A percentile compares a stretch with the other conserved stretches of the same genome.
Evolutionary conservation across 2,888 invertebrate genomes (phyloP).

Genomic region (Ichneumoninae sp.): DNA sequence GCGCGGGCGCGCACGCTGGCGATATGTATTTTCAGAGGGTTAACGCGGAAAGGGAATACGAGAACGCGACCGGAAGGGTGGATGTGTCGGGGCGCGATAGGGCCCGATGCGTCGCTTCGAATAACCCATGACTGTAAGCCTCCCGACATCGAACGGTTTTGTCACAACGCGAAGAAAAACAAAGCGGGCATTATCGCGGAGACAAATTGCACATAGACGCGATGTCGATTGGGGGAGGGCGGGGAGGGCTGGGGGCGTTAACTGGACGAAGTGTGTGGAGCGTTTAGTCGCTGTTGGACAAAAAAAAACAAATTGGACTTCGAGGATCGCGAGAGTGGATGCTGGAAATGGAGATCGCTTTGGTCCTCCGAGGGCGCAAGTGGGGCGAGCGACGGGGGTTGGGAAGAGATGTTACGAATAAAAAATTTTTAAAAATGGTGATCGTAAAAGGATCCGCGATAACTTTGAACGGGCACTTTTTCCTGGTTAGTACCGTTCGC

Average conservation of each 20-base stretch:
- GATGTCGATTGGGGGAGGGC: not conserved
- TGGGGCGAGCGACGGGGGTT: not conserved
- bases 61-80: conserved; percentile 28
- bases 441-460: conserved; percentile 50
- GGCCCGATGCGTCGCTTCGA: conserved; percentile 32
- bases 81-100: conserved; percentile 10
- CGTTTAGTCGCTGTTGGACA: not conserved
- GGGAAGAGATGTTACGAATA: conserved; percentile 16
- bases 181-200: not conserved
- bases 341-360: conserved; percentile 43
- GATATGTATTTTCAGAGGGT: conserved; percentile 66
- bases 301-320: not conserved
- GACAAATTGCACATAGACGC: not conserved
- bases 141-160: conserved; percentile 10
- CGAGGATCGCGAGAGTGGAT: not conserved
- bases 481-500: conserved; percentile 35
- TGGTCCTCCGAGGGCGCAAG: not conserved
- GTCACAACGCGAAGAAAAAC: not conserved
- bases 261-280: not conserved
- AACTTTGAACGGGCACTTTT: conserved; percentile 40
- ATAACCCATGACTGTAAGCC: conserved; percentile 29
- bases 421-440: conserved; percentile 24
- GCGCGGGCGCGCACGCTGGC: not conserved
- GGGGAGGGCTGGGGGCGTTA: not conserved
- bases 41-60: conserved; percentile 45